A percentile compares a stretch with the other conserved stretches of the same genome.
Evolutionary conservation across 1,140 invertebrate genomes (phyloP).

Genomic region (Cydia fagiglandana): DNA sequence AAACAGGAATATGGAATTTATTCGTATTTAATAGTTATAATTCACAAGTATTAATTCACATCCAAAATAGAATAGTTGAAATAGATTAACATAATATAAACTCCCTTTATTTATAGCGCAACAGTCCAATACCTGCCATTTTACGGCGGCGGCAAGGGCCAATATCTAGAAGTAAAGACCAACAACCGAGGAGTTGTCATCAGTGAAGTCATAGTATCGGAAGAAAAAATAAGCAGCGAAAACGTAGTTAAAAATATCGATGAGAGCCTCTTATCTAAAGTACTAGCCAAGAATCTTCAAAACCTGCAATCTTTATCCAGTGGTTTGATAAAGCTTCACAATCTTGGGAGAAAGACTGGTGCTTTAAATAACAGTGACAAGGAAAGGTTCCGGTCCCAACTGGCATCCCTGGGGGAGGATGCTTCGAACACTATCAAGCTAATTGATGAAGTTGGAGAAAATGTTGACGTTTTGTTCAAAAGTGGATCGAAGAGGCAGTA

Average conservation of each 20-base stretch:
- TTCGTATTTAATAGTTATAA: too few relatives aligned
- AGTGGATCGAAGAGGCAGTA: slow-evolving; percentile 52
- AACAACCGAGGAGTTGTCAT: slow-evolving; percentile 76
- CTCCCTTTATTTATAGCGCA: slow-evolving; percentile 39
- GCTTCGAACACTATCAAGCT: slow-evolving; percentile 66
- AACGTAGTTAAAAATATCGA: slow-evolving; percentile 64
- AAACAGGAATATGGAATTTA: too few relatives aligned
- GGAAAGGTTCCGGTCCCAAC: slow-evolving; percentile 54
- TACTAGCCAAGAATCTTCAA: slow-evolving; percentile 60
- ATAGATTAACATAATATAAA: background rate
- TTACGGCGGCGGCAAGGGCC: slow-evolving; percentile 84
- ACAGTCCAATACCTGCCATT: slow-evolving; percentile 77
- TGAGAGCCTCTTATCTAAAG: slow-evolving; percentile 60
- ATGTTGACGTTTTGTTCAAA: slow-evolving; percentile 65
- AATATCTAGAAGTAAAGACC: slow-evolving; percentile 81
- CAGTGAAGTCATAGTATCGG: slow-evolving; percentile 74
- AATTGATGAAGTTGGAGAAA: slow-evolving; percentile 63
- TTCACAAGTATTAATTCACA: too few relatives aligned
- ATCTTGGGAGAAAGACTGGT: slow-evolving; percentile 61
- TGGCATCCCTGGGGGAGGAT: slow-evolving; percentile 58
- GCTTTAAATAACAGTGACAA: slow-evolving; percentile 51
- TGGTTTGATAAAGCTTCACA: slow-evolving; percentile 58
- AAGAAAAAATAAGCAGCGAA: slow-evolving; percentile 66
- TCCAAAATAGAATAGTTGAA: background rate
- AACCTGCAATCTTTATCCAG: slow-evolving; percentile 51